A percentile compares a stretch with the other conserved stretches of the same genome.
These are phyloP conservation scores for Amblyraja radiata DNA, from an alignment of 2,797 vertebrate genomes.

Conservation along the genomic window DNA sequence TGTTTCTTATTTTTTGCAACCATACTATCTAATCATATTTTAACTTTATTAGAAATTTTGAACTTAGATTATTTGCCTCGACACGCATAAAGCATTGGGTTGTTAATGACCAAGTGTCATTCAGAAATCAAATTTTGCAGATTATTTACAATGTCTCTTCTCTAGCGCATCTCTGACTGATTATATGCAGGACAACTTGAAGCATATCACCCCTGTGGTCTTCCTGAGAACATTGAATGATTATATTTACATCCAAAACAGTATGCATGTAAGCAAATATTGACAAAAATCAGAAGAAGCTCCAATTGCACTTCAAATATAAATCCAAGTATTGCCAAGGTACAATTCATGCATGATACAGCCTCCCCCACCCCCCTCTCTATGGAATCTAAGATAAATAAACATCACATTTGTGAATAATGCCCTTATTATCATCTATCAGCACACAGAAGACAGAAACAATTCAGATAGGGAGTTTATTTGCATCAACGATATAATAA, in stretches of 20 bases:
- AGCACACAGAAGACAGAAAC: no score
- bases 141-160: conserved; percentile 11
- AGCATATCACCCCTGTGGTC: not conserved
- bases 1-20: not conserved
- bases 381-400: not conserved
- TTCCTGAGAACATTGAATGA: not conserved
- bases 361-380: not conserved
- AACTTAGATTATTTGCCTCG: not conserved
- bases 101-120: not conserved
- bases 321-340: not conserved
- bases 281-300: not conserved
- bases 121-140: not conserved
- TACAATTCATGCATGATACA: not conserved
- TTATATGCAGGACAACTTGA: not conserved
- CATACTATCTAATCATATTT: not conserved
- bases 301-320: not conserved
- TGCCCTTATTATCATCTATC: not conserved
- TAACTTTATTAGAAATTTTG: not conserved
- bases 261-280: not conserved
- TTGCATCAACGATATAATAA: not conserved
- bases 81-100: not conserved
- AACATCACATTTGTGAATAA: not conserved
- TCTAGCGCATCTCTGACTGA: not conserved
- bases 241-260: not conserved
- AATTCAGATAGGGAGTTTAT: not conserved